These are phyloP conservation scores for Lanius collurio DNA, from an alignment of 2,113 vertebrate genomes.

Conservation along the genomic window DNA sequence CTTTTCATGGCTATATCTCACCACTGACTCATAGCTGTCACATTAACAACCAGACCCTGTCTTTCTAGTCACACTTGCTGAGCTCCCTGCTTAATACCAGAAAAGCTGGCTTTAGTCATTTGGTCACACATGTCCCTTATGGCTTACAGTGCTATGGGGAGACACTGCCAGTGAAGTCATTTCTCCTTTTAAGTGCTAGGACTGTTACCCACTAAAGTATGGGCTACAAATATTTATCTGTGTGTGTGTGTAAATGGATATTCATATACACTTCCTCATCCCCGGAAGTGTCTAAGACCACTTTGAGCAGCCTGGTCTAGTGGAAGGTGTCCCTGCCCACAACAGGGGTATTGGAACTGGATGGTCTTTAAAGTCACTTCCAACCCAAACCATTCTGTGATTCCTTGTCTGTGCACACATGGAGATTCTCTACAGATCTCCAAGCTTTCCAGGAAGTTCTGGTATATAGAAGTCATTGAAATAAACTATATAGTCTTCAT, in stretches of 20 bases:
- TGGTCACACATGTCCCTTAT: rapidly evolving
- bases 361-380: not conserved
- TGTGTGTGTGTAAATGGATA: rapidly evolving
- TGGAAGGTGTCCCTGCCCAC: not conserved
- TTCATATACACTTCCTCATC: not conserved
- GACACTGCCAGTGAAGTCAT: not conserved
- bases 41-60: not conserved
- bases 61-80: not conserved
- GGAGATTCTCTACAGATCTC: not conserved
- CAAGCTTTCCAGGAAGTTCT: not conserved
- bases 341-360: not conserved
- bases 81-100: not conserved
- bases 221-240: not conserved
- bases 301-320: not conserved
- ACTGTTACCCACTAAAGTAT: not conserved
- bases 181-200: not conserved
- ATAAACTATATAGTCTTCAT: not conserved
- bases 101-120: not conserved
- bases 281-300: not conserved
- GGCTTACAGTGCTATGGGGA: not conserved
- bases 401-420: not conserved
- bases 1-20: rapidly evolving
- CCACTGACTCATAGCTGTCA: not conserved
- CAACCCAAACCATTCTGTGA: not conserved
- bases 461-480: not conserved